Conservation (phyloP, 1,140 invertebrate species). For the Papilio helenus region DNA sequence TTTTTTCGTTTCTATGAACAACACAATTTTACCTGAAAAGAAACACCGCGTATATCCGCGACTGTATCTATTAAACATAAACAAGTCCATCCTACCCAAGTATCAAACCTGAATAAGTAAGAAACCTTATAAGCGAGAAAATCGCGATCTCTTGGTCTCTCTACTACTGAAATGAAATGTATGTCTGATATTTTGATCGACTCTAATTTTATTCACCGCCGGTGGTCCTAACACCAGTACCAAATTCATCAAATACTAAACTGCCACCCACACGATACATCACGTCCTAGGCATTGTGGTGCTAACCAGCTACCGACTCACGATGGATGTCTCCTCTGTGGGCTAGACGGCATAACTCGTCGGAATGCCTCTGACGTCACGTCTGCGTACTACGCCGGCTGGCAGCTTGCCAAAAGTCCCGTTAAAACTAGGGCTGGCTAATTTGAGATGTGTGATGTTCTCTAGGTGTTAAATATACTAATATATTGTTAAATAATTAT, state of each 20-base stretch:
- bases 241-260: slow-evolving; percentile 30
- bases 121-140: no score
- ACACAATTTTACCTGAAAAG: no score
- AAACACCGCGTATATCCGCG: no score
- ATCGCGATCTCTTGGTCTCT: no score
- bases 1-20: no score
- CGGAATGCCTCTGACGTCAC: slow-evolving; percentile 53
- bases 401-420: slow-evolving; percentile 49
- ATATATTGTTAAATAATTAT: no score
- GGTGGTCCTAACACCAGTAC: slow-evolving; percentile 19
- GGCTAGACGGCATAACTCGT: slow-evolving; percentile 36
- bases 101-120: no score
- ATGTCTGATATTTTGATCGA: background rate
- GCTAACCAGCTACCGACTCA: slow-evolving; percentile 28
- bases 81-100: no score
- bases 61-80: no score
- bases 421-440: slow-evolving; percentile 49
- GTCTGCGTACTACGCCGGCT: slow-evolving; percentile 57
- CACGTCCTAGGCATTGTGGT: slow-evolving; percentile 1
- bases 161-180: background rate
- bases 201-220: slow-evolving; percentile 22
- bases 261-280: slow-evolving; percentile 14
- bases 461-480: background rate
- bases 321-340: slow-evolving; percentile 38
- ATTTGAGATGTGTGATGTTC: background rate